These are phyloP conservation scores for Pilophorus perplexus DNA, from an alignment of 2,888 invertebrate species.

Conservation along the genomic window DNA sequence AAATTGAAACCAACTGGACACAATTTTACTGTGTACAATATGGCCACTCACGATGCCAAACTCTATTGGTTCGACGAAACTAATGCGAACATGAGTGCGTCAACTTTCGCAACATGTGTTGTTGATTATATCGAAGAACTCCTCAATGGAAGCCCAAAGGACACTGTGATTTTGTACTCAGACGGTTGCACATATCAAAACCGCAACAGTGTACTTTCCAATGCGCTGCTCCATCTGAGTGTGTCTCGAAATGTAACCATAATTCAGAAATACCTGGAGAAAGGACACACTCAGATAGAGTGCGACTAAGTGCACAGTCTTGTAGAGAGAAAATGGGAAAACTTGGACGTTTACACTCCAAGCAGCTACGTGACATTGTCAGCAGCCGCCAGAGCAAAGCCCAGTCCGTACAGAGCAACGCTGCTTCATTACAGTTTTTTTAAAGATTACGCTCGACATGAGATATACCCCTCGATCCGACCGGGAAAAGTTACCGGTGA, in stretches of 20 bases:
- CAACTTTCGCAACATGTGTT: constrained; percentile 10
- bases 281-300: constrained; percentile 12
- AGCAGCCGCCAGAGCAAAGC: constrained; percentile 30
- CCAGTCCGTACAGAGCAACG: constrained; percentile 37
- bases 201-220: constrained; percentile 2
- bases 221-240: constrained; percentile 20
- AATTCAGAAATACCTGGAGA: constrained; percentile 17
- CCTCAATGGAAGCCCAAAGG: neutral
- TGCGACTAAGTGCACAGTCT: constrained; percentile 14
- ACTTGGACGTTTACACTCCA: constrained; percentile 14
- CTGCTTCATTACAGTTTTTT: constrained; percentile 41
- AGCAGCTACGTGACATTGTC: constrained; percentile 37
- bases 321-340: neutral
- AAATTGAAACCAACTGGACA: constrained; percentile 10
- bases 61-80: constrained; percentile 39
- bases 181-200: constrained; percentile 33
- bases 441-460: constrained; percentile 30
- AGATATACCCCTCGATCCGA: constrained; percentile 17
- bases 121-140: neutral
- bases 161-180: constrained; percentile 1
- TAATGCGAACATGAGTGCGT: neutral
- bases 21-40: constrained; percentile 32
- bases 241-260: neutral
- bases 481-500: neutral
- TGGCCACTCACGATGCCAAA: constrained; percentile 16